phyloP scores from a whole-genome alignment of 1,140 invertebrate species.

The Hycleus cichorii region DNA sequence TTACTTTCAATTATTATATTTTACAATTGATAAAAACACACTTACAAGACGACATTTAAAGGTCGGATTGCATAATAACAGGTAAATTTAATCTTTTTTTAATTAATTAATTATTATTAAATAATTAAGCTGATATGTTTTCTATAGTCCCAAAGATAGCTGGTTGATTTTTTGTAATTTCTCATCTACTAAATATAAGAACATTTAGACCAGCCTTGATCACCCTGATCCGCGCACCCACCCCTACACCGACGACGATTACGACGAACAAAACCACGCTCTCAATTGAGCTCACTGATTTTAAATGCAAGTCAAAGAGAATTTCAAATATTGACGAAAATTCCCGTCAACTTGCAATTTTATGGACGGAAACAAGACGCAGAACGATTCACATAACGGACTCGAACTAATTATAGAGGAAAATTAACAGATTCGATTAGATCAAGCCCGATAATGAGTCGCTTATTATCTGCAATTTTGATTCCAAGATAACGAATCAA shows the following conservation, averaged over 20 bases:
- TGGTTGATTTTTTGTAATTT: constrained; percentile 4
- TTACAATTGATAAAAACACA: constrained; percentile 25
- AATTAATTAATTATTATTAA: constrained; percentile 32
- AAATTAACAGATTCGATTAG: background rate
- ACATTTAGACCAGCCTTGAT: constrained; percentile 23
- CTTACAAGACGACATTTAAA: constrained; percentile 41
- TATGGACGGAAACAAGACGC: constrained; percentile 41
- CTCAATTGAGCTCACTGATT: constrained; percentile 25
- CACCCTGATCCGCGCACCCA: constrained; percentile 38
- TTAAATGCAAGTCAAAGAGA: constrained; percentile 26
- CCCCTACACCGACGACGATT: constrained; percentile 14
- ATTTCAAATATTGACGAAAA: no score
- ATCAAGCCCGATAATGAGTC: background rate
- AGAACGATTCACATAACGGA: constrained; percentile 27
- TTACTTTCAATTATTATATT: constrained; percentile 5
- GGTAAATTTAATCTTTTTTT: constrained; percentile 34
- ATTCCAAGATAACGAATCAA: background rate
- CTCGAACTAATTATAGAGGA: background rate
- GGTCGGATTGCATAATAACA: constrained; percentile 43
- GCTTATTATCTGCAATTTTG: background rate
- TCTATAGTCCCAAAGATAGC: constrained; percentile 38
- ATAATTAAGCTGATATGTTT: constrained; percentile 43
- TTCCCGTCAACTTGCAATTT: constrained; percentile 26
- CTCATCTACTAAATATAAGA: constrained; percentile 10
- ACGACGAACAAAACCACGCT: constrained; percentile 23